Conservation (phyloP, 2,113 vertebrate genomes). For the Pachycephala philippinensis region DNA sequence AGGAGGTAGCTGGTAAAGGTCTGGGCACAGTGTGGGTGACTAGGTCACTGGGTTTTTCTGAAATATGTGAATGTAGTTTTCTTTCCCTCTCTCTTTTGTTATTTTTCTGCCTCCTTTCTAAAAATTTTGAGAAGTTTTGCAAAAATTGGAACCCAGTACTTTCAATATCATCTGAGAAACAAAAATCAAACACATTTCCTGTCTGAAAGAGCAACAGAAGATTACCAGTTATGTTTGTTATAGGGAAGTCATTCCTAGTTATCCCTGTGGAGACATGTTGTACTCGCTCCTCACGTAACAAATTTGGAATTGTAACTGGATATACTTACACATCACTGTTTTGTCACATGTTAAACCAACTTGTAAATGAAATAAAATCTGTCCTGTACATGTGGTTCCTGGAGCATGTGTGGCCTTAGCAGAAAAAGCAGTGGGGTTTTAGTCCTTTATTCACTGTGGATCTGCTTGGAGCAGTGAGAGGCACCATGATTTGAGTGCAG, state of each 20-base stretch:
- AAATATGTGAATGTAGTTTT: background rate
- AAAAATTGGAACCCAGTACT: background rate
- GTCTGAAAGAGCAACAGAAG: background rate
- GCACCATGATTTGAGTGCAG: background rate
- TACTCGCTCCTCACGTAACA: background rate
- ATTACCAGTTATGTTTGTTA: background rate
- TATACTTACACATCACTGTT: background rate
- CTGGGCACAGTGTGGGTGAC: background rate
- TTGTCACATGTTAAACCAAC: background rate
- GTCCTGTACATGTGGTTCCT: background rate
- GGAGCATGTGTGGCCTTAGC: background rate
- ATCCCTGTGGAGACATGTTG: background rate
- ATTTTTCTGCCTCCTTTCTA: background rate
- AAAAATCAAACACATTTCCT: background rate
- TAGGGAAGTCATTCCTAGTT: background rate
- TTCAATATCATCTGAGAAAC: background rate
- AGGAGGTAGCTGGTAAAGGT: background rate
- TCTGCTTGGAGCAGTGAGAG: background rate
- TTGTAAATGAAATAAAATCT: background rate
- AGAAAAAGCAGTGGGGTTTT: background rate
- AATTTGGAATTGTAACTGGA: background rate
- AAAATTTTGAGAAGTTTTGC: background rate
- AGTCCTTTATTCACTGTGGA: background rate
- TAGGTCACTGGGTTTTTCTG: background rate
- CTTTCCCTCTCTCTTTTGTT: background rate